phyloP scores from a whole-genome alignment of 2,113 vertebrate genomes.

The Sebastes fasciatus region DNA sequence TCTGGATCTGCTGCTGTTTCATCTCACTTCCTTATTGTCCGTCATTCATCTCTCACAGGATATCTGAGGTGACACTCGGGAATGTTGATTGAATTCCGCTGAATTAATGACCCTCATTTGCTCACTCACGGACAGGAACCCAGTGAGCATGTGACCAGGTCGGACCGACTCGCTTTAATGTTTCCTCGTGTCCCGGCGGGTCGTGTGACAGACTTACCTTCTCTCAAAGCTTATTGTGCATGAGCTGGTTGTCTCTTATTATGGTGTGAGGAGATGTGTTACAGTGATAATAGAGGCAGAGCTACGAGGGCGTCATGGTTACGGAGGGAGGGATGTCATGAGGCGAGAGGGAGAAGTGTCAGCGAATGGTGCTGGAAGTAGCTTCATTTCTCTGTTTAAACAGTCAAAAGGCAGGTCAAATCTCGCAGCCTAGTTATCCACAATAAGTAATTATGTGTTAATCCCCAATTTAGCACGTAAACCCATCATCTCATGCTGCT shows the following conservation, averaged over 20 bases:
- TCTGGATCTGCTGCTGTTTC: slow-evolving; percentile 3
- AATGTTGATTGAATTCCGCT: slow-evolving; percentile 68
- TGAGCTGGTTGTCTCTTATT: slow-evolving; percentile 5
- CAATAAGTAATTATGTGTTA: slow-evolving; percentile 23
- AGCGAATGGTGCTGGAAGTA: slow-evolving; percentile 13
- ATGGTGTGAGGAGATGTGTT: slow-evolving; percentile 16
- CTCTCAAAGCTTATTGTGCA: background rate
- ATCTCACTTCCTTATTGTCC: background rate
- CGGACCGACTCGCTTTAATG: slow-evolving; percentile 30
- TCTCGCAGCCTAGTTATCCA: background rate
- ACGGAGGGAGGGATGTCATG: slow-evolving; percentile 13
- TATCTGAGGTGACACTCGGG: slow-evolving; percentile 21
- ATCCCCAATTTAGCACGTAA: slow-evolving; percentile 18
- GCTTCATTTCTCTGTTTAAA: slow-evolving; percentile 6
- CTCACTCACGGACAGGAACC: slow-evolving; percentile 47
- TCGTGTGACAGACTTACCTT: slow-evolving; percentile 50
- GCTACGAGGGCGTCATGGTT: slow-evolving; percentile 41
- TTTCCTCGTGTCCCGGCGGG: slow-evolving; percentile 19
- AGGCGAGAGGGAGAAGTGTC: slow-evolving; percentile 2
- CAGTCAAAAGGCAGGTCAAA: slow-evolving; percentile 16
- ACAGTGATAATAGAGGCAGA: slow-evolving; percentile 35
- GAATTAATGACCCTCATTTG: slow-evolving; percentile 53
- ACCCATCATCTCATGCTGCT: slow-evolving; percentile 19
- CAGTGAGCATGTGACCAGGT: slow-evolving; percentile 62
- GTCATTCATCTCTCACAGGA: background rate